Base-by-base conservation (phyloP, 2,797 vertebrate species). In the Microctenopoma steveboyesi region DNA sequence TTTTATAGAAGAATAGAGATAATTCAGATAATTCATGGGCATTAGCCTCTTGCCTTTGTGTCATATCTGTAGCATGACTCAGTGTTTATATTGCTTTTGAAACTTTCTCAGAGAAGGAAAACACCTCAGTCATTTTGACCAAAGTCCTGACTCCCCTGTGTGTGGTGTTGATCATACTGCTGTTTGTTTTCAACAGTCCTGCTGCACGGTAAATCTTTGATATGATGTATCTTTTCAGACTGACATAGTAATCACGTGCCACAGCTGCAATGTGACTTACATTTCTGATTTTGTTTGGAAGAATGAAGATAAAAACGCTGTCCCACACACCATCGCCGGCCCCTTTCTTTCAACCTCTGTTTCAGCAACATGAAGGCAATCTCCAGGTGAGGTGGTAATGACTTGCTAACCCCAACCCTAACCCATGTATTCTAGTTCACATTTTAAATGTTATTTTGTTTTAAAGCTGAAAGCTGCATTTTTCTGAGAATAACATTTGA, bases 281-380 rank as follows among this genome's bases (percentile, higher is more conserved):
- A 22, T 1, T 16, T 28, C 3, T 66, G 5, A 33, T 66, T 64
- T 45, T 64, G 13, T 35, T 0, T 7, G 1, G 46, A 78, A 92
- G 85, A 47, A 77, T 86, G 89, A 91, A 85, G 80, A 85, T 90
- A 25, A 86, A 83, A 71, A 42, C 74, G 35, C 37, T 88, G 33
- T 74, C 69, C 13, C 40, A 79, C 52, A 82, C 79, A 0, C 89
- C 91, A 1, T 86, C 88, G 0, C 91, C 91, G 0, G 91, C 77
- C 4, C 77, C 86, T 2, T 91, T 91, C 76, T 92, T 91, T 45
- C 52, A 81, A 40, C 76, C 86, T 46, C 55, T 90, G 1, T 90
- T 83, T 64, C 64, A 83, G 18, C 68, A 87, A 7, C 55, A 90
- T 9, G 47, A 84, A 3, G 87, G 86, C 3, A 81, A 86, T 51